Base-by-base conservation (phyloP, 2,888 invertebrate genomes). In the Carcina quercana region DNA sequence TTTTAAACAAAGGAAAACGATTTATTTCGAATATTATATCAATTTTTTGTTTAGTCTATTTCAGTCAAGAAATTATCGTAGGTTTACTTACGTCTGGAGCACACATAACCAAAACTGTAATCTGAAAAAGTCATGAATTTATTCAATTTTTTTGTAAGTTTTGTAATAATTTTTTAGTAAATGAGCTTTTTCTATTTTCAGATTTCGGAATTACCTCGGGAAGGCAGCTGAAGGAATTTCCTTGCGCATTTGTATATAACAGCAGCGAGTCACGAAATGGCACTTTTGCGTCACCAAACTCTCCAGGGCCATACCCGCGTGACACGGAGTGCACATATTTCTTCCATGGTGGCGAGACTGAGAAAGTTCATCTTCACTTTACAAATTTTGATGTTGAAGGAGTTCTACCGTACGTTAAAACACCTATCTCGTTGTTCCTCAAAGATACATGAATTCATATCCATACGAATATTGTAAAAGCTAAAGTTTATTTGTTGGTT, bases 351-450 rank as follows among this genome's bases (percentile, higher is more conserved):
- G 87, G 87, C 34, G 84, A 86, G 44, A 89, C 89, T 40, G 94
- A 95, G 60, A 89, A 91, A 57, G 90, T 95, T 38, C 91, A 91
- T 54, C 86, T 96, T 42, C 91, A 93, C 61, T 97, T 97, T 67
- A 91, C 91, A 29, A 94, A 92, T 74, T 97, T 97, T 63, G 96
- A 97, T 66, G 93, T 98, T 25, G 97, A 98, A 74, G 98, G 97
- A 43, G 93, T 97, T 37, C 85, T 91, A 53, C 96, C 96, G 97
- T 97, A 87, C 91, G 93, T 89, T 24, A n/a, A n/a, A n/a, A n/a
- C n/a, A n/a, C n/a, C n/a, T n/a, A n/a, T n/a, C n/a, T n/a, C n/a
- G n/a, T n/a, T n/a, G n/a, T n/a, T n/a, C n/a, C n/a, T n/a, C n/a
- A n/a, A n/a, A n/a, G n/a, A n/a, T n/a, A n/a, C n/a, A n/a, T n/a